Base-by-base conservation (phyloP, 2,888 invertebrate species). In the Blera fallax region DNA sequence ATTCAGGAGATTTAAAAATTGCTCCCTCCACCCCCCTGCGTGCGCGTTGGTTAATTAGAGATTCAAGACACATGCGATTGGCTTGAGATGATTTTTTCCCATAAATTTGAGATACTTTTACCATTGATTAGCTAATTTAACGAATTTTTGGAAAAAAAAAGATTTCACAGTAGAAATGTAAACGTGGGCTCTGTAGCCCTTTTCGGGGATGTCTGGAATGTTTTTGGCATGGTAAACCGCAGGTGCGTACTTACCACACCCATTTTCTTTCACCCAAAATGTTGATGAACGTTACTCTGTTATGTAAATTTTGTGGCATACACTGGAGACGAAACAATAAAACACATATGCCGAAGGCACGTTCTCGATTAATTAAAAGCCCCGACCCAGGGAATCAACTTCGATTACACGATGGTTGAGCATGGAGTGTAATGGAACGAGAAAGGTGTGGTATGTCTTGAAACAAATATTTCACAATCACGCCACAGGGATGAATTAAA, bases 341-440 rank as follows among this genome's bases (percentile, higher is more conserved):
- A 79, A 45, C 64, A 72, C 79, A 79, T 72, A 72, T 79, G 79
- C 72, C 40, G 14, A 11, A 14, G 72, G 64, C 79, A 72, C 79
- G 79, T 79, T 58, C 64, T 40, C 79, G 64, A 79, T 79, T 79
- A 79, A 79, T 79, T 79, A 79, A 64, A 79, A 64, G 64, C 58
- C 72, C 58, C 54, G 21, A 60, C 43, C 45, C 27, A 24, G 14
- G 54, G 56, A 32, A 14, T 37, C 11, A 1, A 58, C 67, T 77
- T 77, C 58, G 77, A 67, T 77, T 60, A 45, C 37, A 48, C 29
- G 18, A 4, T 7, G 54, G 24, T 40, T 45, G 16, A 27, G 43
- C 5, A 50, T n/a, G 40, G 18, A 29, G 40, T 18, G 27, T 3
- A 37, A 16, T 48, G 24, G 10, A 14, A 7, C 4, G 14, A 11